Conservation (phyloP, 2,888 invertebrate genomes). For the Idaea biselata region DNA sequence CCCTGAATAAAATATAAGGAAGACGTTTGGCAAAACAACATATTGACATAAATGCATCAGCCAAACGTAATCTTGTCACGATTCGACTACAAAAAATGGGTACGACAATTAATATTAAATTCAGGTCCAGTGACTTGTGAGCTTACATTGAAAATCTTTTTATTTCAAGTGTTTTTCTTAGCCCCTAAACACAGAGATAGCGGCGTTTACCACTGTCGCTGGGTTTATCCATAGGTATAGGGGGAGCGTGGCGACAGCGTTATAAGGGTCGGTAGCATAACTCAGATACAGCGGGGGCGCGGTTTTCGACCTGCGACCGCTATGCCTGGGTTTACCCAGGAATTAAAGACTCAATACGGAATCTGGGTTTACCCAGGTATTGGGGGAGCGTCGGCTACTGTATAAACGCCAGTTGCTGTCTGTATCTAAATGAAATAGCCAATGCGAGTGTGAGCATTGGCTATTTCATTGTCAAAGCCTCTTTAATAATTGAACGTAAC, state of each 20-base stretch:
- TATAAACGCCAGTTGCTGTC: no score
- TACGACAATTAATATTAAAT: conserved; percentile 32
- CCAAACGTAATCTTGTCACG: conserved; percentile 47
- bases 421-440: conserved; percentile 17
- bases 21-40: conserved; percentile 12
- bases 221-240: no score
- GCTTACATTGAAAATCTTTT: conserved; percentile 16
- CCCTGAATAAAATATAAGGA: conserved; percentile 14
- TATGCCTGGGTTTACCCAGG: no score
- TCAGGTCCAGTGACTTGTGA: conserved; percentile 25
- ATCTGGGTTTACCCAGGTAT: no score
- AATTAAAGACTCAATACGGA: no score
- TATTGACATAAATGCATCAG: conserved; percentile 29
- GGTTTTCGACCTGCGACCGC: no score
- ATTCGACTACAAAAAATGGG: conserved; percentile 43
- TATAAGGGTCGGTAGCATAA: no score
- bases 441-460: conserved; percentile 2
- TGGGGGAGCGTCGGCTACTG: no score
- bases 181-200: conserved; percentile 7
- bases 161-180: conserved; percentile 27
- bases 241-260: no score
- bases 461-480: conserved; percentile 23
- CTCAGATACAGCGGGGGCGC: no score
- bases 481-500: conserved; percentile 36
- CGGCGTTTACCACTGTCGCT: no score